Evolutionary conservation across 2,888 invertebrate species (phyloP), one percentile per base, ranked within the genome.

Genomic region (Pristionchus mayeri): DNA sequence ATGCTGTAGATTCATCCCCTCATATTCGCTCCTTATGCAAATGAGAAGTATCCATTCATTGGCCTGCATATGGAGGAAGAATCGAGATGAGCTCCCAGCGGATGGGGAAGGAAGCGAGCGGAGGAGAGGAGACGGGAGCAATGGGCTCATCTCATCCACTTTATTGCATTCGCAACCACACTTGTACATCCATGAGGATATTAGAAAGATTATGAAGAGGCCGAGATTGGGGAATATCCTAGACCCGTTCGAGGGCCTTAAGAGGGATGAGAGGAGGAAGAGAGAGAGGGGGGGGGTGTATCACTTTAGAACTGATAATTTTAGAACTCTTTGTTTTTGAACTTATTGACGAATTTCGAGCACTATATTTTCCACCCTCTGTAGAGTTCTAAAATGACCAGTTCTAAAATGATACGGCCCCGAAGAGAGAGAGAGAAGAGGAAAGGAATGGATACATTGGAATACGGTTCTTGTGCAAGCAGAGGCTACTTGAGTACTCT

Each of bases 81-180:
- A 21, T 54, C 21, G 54, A 54, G 54, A 54, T 54, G 54, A 21
- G 54, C 9, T 54, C 54, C 54, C 54, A 6, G 21, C 6, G 54
- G 54, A 54, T 4, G 54, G 21, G 54, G 54, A n/a, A 54, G 54
- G n/a, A n/a, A 54, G 54, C 4, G 54, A 54, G n/a, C 13, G 54
- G 54, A 21, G n/a, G 54, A 21, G n/a, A 16, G 54, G 54, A 21
- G 21, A n/a, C n/a, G n/a, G n/a, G n/a, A n/a, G n/a, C n/a, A n/a
- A n/a, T n/a, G 54, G 54, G 21, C 13, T 16, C 13, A n/a, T 21
- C 54, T 54, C 54, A 54, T 63, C 24, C 13, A 21, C n/a, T 63
- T 63, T 63, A 63, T 63, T 63, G 9, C 63, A 63, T 54, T 54
- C 13, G n/a, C 54, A 54, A n/a, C 54, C n/a, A n/a, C 54, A 54